Evolutionary conservation across 2,797 vertebrate genomes (phyloP).

Genomic region (Gambelia wislizenii): DNA sequence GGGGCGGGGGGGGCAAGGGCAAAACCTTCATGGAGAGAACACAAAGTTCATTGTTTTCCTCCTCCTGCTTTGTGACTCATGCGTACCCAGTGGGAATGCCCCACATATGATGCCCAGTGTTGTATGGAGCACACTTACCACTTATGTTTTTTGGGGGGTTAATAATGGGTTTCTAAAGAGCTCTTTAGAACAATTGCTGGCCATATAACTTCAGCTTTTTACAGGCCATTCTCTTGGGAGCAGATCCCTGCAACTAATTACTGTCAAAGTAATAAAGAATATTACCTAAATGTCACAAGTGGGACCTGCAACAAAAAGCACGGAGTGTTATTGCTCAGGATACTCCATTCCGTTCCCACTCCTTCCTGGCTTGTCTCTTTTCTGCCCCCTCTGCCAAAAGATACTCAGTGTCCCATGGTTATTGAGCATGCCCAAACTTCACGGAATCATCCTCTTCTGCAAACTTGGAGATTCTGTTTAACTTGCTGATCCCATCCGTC

Average conservation of each 20-base stretch:
- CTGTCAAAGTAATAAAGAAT: background rate
- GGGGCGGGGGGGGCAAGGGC: slow-evolving; percentile 34
- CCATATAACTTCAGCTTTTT: background rate
- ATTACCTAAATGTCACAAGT: background rate
- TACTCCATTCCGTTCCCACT: background rate
- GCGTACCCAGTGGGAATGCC: slow-evolving; percentile 45
- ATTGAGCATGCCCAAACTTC: background rate
- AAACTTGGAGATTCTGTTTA: background rate
- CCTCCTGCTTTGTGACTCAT: slow-evolving; percentile 48
- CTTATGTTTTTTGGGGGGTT: slow-evolving; percentile 52
- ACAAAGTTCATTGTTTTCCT: slow-evolving; percentile 72
- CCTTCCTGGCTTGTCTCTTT: background rate
- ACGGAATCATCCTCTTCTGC: background rate
- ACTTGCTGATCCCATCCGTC: background rate
- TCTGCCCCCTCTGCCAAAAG: background rate
- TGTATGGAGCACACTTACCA: slow-evolving; percentile 8
- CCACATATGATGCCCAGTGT: slow-evolving; percentile 31
- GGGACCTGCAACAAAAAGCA: background rate
- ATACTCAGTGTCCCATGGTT: background rate
- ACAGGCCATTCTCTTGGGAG: background rate
- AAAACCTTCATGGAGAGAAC: slow-evolving; percentile 66
- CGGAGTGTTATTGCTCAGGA: background rate
- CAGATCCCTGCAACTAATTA: background rate
- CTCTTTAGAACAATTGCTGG: background rate
- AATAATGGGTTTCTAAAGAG: slow-evolving; percentile 58